These are phyloP conservation scores for Crypturellus tataupa DNA, from an alignment of 2,797 vertebrate species.

Conservation along the genomic window DNA sequence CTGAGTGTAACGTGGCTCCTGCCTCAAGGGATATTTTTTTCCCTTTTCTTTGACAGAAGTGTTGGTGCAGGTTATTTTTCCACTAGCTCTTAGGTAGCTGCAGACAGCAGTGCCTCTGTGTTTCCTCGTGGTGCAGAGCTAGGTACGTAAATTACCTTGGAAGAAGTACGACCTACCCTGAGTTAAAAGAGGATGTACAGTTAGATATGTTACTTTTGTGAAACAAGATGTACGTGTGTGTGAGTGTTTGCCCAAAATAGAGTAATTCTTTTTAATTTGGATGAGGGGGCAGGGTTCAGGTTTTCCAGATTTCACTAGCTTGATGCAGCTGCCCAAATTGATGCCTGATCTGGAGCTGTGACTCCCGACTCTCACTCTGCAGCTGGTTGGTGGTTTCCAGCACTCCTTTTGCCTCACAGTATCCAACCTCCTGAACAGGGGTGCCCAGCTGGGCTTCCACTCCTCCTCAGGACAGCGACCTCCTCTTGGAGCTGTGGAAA, in stretches of 20 bases:
- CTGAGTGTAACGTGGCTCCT: not conserved
- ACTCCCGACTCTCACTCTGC: not conserved
- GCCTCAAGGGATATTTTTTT: not conserved
- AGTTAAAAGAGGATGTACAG: not conserved
- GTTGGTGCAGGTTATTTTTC: conserved; percentile 10
- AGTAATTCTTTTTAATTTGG: too few species aligned
- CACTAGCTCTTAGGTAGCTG: not conserved
- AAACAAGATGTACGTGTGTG: not conserved
- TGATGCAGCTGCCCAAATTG: not conserved
- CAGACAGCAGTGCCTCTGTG: not conserved
- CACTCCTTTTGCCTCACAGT: not conserved
- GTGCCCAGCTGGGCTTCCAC: accelerated
- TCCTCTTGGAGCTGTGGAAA: not conserved
- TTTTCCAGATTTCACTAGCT: not conserved
- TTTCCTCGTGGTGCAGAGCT: not conserved
- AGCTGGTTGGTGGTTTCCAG: not conserved
- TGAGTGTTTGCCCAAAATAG: too few species aligned
- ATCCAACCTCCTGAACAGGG: not conserved
- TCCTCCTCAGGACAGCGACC: not conserved
- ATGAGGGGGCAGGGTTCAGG: not conserved
- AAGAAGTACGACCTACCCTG: not conserved
- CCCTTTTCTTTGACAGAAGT: not conserved
- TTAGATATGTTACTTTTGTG: not conserved
- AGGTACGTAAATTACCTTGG: not conserved
- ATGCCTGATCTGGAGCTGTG: not conserved